These are phyloP conservation scores for Ailuropoda melanoleuca DNA, from an alignment of 2,113 vertebrate species.

Conservation along the genomic window DNA sequence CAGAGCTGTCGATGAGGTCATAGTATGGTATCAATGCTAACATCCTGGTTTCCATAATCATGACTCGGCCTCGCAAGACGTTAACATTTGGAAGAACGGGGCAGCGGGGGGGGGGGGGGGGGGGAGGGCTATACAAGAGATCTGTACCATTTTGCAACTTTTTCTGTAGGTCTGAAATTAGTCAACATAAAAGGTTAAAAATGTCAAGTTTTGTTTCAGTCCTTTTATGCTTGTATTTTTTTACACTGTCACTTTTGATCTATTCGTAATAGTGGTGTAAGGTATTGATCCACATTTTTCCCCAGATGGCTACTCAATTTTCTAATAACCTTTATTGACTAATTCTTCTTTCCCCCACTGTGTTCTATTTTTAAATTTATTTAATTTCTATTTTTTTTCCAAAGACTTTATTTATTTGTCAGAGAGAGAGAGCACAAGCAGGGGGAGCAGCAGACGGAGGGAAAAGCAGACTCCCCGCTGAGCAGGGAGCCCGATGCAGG, in stretches of 20 bases:
- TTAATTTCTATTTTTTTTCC: not conserved
- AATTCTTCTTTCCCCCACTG: not conserved
- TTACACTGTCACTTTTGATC: not conserved
- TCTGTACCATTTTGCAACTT: not conserved
- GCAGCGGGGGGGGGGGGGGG: too few species aligned
- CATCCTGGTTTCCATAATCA: not conserved
- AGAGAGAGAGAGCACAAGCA: not conserved
- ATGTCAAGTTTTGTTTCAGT: not conserved
- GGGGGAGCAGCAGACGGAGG: not conserved
- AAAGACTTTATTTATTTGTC: not conserved
- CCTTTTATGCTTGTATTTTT: not conserved
- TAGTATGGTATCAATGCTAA: not conserved
- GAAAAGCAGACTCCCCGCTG: accelerated
- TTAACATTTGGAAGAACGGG: not conserved
- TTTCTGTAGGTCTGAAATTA: not conserved
- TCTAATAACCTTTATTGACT: not conserved
- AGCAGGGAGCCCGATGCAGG: not conserved
- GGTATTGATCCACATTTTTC: not conserved
- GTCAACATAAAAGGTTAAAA: not conserved
- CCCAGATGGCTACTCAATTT: not conserved
- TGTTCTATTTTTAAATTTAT: not conserved
- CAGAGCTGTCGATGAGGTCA: not conserved
- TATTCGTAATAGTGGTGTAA: not conserved
- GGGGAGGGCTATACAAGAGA: not conserved
- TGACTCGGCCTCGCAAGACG: not conserved